Base-by-base conservation (phyloP, 2,797 vertebrate genomes). In the Gila robusta region DNA sequence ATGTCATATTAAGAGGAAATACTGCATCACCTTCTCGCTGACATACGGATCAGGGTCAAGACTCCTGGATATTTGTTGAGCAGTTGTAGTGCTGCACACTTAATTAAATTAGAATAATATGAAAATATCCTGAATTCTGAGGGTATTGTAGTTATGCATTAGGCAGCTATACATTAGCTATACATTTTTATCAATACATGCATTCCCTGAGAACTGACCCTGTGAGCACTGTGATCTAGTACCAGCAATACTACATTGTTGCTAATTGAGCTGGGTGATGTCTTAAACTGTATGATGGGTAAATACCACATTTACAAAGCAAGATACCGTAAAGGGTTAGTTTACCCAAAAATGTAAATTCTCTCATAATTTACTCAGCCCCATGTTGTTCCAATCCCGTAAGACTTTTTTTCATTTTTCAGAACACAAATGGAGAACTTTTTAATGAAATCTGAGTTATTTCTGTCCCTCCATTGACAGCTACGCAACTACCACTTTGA, bases 1-100 rank as follows among this genome's bases (percentile, higher is more conserved):
- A 62, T 80, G 62, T 69, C 76, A 52, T 44, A 79, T 59, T 81
- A 59, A 66, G 66, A 72, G 52, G 19, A 74, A 26, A 62, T 17
- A 56, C 44, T 73, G 62, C 62, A 54, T 62, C n/a, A 59, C 54
- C 26, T 70, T 72, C 54, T 79, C 5, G 10, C 26, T 23, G 37
- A 26, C 52, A 52, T 28, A 21, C 1, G 1, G 39, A 79, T 71
- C 8, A 28, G 49, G 32, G 49, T 72, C 80, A 82, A 28, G 49
- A 41, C 49, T 21, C 54, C n/a, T 72, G 52, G 35, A 32, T 74
- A 19, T 52, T 8, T 72, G 41, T 21, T n/a, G 21, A 66, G 28
- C 62, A 32, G 28, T 28, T 28, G 11, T 12, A 62, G 56, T 62
- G 56, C 10, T 12, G 56, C 4, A 26, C 26, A 64, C 62, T 64